A percentile compares a stretch with the other conserved stretches of the same genome.
Evolutionary conservation across 1,140 invertebrate species (phyloP).

Genomic region (Uloborus diversus): DNA sequence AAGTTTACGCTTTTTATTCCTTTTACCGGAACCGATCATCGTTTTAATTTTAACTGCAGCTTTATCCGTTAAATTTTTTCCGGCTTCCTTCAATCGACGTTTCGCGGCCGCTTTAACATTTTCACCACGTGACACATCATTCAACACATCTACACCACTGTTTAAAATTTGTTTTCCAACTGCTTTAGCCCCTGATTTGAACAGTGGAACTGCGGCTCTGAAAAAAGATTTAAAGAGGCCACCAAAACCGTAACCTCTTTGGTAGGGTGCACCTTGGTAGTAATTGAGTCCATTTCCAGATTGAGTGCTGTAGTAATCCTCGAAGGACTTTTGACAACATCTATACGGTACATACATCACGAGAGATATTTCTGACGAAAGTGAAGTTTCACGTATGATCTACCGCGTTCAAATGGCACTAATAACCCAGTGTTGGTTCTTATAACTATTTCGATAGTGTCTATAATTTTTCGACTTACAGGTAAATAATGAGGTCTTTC

Average conservation of each 20-base stretch:
- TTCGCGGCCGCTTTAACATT: not conserved
- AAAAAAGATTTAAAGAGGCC: not conserved
- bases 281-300: not conserved
- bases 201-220: not conserved
- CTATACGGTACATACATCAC: not conserved
- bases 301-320: not conserved
- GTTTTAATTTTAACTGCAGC: not conserved
- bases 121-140: not conserved
- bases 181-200: not conserved
- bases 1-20: not conserved
- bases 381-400: constrained; percentile 1
- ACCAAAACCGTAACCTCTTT: constrained; percentile 1
- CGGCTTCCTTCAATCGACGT: not conserved
- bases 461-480: not conserved
- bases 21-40: not conserved
- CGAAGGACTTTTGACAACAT: too few relatives aligned
- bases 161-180: not conserved
- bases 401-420: not conserved
- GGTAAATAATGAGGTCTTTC: too few relatives aligned
- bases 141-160: not conserved
- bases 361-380: not conserved
- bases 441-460: not conserved
- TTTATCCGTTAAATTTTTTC: not conserved
- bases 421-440: not conserved
- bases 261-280: not conserved